phyloP scores from a whole-genome alignment of 2,797 vertebrate genomes.

The Syndactyla subalaris region DNA sequence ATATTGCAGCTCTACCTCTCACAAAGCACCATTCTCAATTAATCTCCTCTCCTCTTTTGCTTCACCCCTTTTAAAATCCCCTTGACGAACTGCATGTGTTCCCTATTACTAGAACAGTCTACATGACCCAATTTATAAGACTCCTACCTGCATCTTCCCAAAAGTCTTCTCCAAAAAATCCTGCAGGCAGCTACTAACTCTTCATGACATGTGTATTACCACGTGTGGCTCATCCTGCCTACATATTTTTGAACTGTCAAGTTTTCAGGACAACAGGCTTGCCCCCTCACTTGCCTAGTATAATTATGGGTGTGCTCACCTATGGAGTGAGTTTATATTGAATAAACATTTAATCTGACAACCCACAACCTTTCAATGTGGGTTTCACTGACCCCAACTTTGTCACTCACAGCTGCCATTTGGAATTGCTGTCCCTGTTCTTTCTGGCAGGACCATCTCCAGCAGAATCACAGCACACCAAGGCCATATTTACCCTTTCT shows the following conservation, averaged over 20 bases:
- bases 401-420: background rate
- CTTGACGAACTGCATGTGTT: background rate
- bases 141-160: background rate
- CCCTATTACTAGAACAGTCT: background rate
- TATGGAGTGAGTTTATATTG: background rate
- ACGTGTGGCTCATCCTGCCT: background rate
- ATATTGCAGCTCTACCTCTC: background rate
- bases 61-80: background rate
- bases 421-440: background rate
- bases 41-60: background rate
- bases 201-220: background rate
- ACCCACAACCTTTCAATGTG: background rate
- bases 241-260: background rate
- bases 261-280: background rate
- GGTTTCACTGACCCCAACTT: background rate
- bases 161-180: background rate
- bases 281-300: background rate
- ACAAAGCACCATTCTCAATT: background rate
- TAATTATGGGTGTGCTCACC: background rate
- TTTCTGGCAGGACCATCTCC: conserved; percentile 48
- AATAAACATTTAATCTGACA: background rate
- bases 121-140: background rate
- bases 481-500: background rate
- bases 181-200: background rate
- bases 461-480: conserved; percentile 39